Conservation (phyloP, 2,113 vertebrate species). For the Pluvianellus socialis region DNA sequence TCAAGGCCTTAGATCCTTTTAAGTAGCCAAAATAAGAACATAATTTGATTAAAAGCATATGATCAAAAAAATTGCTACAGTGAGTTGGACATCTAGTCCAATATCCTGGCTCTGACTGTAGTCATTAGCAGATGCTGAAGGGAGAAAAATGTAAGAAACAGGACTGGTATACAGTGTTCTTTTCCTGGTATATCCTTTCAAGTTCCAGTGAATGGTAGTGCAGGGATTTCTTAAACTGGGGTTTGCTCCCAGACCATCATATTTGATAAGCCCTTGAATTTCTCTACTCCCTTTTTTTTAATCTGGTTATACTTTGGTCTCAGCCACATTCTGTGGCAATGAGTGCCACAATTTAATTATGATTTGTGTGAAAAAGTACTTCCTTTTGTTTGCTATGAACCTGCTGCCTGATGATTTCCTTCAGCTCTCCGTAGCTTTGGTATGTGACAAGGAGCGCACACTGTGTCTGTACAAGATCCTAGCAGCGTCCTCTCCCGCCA, state of each 20-base stretch:
- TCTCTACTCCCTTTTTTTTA: not conserved
- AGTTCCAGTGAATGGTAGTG: not conserved
- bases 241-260: not conserved
- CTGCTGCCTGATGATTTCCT: not conserved
- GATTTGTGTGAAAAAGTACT: slow-evolving; percentile 7
- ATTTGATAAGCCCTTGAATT: not conserved
- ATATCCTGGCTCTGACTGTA: slow-evolving; percentile 12
- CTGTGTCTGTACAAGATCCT: not conserved
- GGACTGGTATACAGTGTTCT: not conserved
- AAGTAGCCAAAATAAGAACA: slow-evolving; percentile 28
- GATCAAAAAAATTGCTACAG: slow-evolving; percentile 26
- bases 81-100: slow-evolving; percentile 24
- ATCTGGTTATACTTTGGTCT: not conserved
- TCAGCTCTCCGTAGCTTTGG: not conserved
- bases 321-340: not conserved
- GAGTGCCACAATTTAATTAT: not conserved
- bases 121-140: not conserved
- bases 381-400: not conserved
- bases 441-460: not conserved
- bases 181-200: not conserved
- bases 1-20: not conserved
- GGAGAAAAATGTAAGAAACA: not conserved
- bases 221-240: not conserved
- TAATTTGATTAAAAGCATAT: slow-evolving; percentile 34
- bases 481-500: not conserved